Base-by-base conservation (phyloP, 2,888 invertebrate genomes). In the Apomyelois bistriatella region DNA sequence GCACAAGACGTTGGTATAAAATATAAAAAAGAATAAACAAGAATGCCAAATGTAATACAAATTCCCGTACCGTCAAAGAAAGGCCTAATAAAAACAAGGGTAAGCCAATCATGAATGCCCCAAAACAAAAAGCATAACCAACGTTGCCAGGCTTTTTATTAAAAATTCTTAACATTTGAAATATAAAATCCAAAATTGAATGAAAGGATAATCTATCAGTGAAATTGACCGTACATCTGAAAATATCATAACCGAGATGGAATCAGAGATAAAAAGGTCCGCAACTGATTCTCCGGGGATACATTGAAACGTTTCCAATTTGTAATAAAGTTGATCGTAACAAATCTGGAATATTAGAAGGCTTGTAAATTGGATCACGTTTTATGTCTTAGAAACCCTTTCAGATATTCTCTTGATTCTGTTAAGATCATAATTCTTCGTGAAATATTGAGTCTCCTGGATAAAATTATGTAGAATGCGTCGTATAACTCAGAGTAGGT, bases 271-370 rank as follows among this genome's bases (percentile, higher is more conserved):
- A 69, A 71, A 69, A 71, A 76, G 73, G 72, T 70, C 72, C 59
- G 56, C 65, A 56, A 56, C 65, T 61, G 59, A 58, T 61, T 66
- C 79, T 70, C 71, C 16, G 58, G 77, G 76, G 82, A 79, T 72
- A 76, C 73, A 79, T 76, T 64, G 74, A 76, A 74, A 70, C 71
- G 71, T 74, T 79, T 79, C 80, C 81, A 82, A 82, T 84, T 77
- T 78, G 82, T 82, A 81, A 82, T 83, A 84, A 82, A 83, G 72
- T 83, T 72, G 76, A 76, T 77, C 77, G 82, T 78, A 80, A 79
- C 80, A 81, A 82, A 82, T 79, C 80, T 79, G 73, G 74, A 82
- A 82, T 82, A 82, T 82, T 79, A 76, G 75, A 74, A 72, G 73
- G 72, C 76, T 76, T 76, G 73, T 76, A 78, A 82, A 82, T 82